Percentiles rank a stretch among this genome's conserved stretches.
Evolutionary conservation across 2,888 invertebrate species (phyloP).

Genomic region (Patella pellucida): DNA sequence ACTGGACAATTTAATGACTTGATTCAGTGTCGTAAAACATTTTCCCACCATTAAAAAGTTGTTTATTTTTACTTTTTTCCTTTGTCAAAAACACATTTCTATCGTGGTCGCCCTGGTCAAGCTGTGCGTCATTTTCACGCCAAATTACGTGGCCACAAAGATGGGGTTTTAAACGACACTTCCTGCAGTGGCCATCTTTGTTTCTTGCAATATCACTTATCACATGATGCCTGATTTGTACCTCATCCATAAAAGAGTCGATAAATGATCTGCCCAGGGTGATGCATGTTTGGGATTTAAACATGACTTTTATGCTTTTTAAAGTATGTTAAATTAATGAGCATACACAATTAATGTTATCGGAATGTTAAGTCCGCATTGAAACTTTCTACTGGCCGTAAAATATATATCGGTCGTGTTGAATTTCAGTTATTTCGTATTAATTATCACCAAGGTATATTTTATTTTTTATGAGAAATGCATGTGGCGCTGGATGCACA

Average conservation of each 20-base stretch:
- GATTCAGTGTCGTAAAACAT: constrained; percentile 4
- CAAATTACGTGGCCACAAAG: constrained; percentile 6
- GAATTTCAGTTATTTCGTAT: no score
- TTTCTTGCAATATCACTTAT: not conserved
- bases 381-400: no score
- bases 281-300: not conserved
- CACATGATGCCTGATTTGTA: constrained; percentile 1
- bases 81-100: not conserved
- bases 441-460: no score
- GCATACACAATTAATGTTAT: no score
- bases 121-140: constrained; percentile 10
- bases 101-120: not conserved
- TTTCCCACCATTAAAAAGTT: not conserved
- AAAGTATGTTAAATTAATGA: no score
- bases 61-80: constrained; percentile 11
- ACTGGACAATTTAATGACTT: not conserved
- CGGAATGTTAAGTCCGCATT: no score
- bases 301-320: no score
- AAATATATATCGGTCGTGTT: no score
- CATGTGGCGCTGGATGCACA: no score
- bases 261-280: constrained; percentile 1
- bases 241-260: constrained; percentile 6
- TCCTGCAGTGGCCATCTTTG: constrained; percentile 3
- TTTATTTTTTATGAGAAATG: no score
- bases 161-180: not conserved